Evolutionary conservation across 2,888 invertebrate species (phyloP).

Genomic region (Drosophila nigricruria): DNA sequence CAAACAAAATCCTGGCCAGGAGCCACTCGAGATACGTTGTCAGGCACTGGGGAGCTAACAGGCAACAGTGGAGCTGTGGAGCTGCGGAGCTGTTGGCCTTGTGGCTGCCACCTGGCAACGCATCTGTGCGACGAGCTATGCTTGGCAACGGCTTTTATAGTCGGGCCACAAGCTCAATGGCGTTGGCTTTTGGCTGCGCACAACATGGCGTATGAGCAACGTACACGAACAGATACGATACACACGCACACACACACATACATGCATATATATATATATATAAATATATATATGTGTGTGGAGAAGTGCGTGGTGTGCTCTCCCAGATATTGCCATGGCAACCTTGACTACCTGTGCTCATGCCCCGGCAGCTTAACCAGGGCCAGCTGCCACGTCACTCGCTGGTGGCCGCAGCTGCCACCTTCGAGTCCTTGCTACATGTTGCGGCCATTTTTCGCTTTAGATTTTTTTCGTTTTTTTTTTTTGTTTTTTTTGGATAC

Average conservation of each 20-base stretch:
- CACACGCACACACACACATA: conserved; percentile 9
- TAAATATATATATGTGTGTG: conserved; percentile 3
- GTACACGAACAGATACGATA: conserved; percentile 34
- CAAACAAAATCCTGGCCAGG: conserved; percentile 47
- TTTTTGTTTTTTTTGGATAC: background rate
- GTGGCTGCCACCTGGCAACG: conserved; percentile 73
- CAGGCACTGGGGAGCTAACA: conserved; percentile 30
- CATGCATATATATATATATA: background rate
- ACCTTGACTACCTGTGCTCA: conserved; percentile 79
- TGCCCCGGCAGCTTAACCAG: conserved; percentile 68
- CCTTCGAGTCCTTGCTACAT: conserved; percentile 41
- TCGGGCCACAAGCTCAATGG: conserved; percentile 32
- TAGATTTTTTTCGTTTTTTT: background rate
- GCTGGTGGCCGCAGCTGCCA: conserved; percentile 36
- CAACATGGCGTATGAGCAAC: conserved; percentile 77
- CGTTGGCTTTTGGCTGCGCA: conserved; percentile 65
- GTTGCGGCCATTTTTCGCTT: conserved; percentile 35
- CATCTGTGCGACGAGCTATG: conserved; percentile 68
- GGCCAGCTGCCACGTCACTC: conserved; percentile 33
- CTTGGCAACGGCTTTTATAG: conserved; percentile 78
- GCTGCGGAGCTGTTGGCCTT: conserved; percentile 44
- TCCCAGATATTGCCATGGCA: conserved; percentile 80
- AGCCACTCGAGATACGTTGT: conserved; percentile 60
- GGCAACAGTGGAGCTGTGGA: background rate
- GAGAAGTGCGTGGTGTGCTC: conserved; percentile 32